Percentiles rank a stretch among this genome's conserved stretches.
These are phyloP conservation scores for Danaus chrysippus DNA, from an alignment of 2,888 invertebrate genomes.

Conservation along the genomic window DNA sequence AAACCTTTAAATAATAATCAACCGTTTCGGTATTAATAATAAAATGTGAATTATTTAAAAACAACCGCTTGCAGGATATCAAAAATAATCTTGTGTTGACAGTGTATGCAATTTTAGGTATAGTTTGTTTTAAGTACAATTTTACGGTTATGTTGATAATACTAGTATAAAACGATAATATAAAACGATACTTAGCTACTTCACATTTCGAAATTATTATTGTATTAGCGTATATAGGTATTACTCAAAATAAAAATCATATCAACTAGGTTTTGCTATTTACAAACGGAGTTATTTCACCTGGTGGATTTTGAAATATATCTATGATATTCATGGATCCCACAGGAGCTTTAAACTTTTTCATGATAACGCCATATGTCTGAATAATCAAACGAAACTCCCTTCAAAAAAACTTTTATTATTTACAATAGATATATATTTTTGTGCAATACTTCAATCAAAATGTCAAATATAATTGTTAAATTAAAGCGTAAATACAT, in stretches of 20 bases:
- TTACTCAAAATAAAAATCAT: not conserved
- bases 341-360: not conserved
- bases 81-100: no score
- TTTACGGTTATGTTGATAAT: no score
- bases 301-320: conserved; percentile 1
- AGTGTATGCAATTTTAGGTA: no score
- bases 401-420: no score
- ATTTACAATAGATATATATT: no score
- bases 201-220: not conserved
- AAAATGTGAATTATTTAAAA: no score
- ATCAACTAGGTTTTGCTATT: not conserved
- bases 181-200: no score
- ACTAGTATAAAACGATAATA: no score
- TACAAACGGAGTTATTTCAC: not conserved
- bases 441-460: not conserved
- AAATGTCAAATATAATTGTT: not conserved
- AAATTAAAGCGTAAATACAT: not conserved
- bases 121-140: no score
- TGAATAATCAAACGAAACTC: not conserved
- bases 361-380: not conserved
- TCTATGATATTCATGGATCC: not conserved
- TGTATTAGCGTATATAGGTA: not conserved
- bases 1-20: no score
- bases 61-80: no score
- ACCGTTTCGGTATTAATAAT: no score